Percentiles rank a stretch among this genome's conserved stretches.
phyloP scores from a whole-genome alignment of 2,797 vertebrate species.

The Channa striata region DNA sequence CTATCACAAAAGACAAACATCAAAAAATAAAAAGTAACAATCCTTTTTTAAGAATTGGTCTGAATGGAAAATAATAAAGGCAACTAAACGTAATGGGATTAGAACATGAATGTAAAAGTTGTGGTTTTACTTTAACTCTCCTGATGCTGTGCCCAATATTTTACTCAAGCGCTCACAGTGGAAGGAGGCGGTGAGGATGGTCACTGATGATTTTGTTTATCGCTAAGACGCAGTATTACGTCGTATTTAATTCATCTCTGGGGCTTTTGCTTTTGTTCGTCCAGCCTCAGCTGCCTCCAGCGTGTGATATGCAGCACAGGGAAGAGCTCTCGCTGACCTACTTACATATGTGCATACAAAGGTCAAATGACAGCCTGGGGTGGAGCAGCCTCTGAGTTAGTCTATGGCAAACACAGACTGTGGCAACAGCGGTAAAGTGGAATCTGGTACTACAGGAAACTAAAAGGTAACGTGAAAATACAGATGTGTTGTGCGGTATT shows the following conservation, averaged over 20 bases:
- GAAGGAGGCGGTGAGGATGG: neutral
- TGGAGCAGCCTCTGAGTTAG: slow-evolving; percentile 28
- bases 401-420: slow-evolving; percentile 11
- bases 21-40: too few relatives aligned
- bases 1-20: too few relatives aligned
- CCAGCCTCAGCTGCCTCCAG: slow-evolving; percentile 19
- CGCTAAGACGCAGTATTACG: neutral
- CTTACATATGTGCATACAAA: slow-evolving; percentile 36
- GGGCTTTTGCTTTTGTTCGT: slow-evolving; percentile 22
- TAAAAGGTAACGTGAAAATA: neutral
- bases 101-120: too few relatives aligned
- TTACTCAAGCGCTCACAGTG: neutral
- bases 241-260: slow-evolving; percentile 25
- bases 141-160: neutral
- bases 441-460: neutral
- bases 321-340: slow-evolving; percentile 50
- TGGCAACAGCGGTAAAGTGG: neutral
- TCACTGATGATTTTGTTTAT: neutral
- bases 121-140: too few relatives aligned
- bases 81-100: neutral
- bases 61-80: neutral
- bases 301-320: slow-evolving; percentile 16
- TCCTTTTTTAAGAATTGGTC: neutral
- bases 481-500: neutral
- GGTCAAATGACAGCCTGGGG: slow-evolving; percentile 29